Conservation (phyloP, 2,113 vertebrate species). For the Dasypus novemcinctus region DNA sequence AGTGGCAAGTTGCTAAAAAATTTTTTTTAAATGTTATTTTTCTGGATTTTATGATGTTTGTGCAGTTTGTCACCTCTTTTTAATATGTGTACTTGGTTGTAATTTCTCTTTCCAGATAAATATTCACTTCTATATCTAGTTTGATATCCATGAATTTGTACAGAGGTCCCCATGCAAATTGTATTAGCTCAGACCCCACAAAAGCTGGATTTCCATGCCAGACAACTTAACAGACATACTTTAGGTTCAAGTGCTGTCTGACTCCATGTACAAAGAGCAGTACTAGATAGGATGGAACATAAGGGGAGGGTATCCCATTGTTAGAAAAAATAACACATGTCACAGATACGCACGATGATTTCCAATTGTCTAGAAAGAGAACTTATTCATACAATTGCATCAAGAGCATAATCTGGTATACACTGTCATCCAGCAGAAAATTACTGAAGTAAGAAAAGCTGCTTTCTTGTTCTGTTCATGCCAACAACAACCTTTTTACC, state of each 20-base stretch:
- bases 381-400: not conserved
- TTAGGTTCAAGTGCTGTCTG: not conserved
- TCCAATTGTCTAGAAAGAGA: not conserved
- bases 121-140: not conserved
- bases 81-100: not conserved
- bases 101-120: constrained; percentile 22
- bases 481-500: not conserved
- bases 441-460: not conserved
- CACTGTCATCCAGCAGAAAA: not conserved
- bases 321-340: not conserved
- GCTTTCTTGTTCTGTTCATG: not conserved
- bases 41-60: constrained; percentile 13
- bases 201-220: not conserved
- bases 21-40: not conserved
- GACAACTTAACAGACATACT: not conserved
- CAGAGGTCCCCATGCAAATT: not conserved
- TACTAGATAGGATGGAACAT: not conserved
- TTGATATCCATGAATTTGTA: not conserved
- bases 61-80: not conserved
- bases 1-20: constrained; percentile 8
- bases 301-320: not conserved
- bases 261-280: not conserved
- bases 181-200: not conserved
- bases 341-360: not conserved
- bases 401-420: not conserved